phyloP scores from a whole-genome alignment of 2,888 invertebrate species.

The Scaeva pyrastri region DNA sequence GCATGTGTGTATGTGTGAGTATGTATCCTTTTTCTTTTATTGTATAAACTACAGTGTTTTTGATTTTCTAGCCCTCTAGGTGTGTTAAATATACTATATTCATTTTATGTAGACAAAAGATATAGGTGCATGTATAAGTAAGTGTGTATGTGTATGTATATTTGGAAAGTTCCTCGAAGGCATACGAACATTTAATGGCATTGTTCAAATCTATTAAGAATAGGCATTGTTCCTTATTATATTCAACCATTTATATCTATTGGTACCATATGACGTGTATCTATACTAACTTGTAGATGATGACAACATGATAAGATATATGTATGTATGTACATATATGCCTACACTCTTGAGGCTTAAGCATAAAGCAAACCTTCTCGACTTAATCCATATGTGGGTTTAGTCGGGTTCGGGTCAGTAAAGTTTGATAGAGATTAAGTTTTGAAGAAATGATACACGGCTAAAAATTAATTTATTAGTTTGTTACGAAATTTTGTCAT shows the following conservation, averaged over 20 bases:
- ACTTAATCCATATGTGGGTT: conserved; percentile 27
- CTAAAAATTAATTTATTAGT: not conserved
- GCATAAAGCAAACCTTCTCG: not conserved
- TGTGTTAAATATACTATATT: not conserved
- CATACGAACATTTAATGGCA: conserved; percentile 21
- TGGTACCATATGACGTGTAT: conserved; percentile 6
- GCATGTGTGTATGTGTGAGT: not conserved
- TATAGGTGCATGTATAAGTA: not conserved
- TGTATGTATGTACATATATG: not conserved
- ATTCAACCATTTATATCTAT: not conserved
- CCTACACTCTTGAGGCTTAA: conserved; percentile 3
- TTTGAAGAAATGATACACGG: not conserved
- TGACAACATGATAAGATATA: conserved; percentile 43
- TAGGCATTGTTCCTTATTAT: not conserved
- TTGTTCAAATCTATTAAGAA: conserved; percentile 60
- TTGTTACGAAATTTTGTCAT: no score
- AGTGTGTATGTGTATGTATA: not conserved
- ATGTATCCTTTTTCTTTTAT: conserved; percentile 1
- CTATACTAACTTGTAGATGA: not conserved
- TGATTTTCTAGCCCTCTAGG: conserved; percentile 21
- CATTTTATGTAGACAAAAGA: not conserved
- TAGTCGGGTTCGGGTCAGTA: no score
- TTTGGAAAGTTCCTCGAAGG: conserved; percentile 2
- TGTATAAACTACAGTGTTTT: conserved; percentile 23
- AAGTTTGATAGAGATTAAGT: not conserved